These are phyloP conservation scores for Drosophila takahashii DNA, from an alignment of 1,140 invertebrate species.

Conservation along the genomic window DNA sequence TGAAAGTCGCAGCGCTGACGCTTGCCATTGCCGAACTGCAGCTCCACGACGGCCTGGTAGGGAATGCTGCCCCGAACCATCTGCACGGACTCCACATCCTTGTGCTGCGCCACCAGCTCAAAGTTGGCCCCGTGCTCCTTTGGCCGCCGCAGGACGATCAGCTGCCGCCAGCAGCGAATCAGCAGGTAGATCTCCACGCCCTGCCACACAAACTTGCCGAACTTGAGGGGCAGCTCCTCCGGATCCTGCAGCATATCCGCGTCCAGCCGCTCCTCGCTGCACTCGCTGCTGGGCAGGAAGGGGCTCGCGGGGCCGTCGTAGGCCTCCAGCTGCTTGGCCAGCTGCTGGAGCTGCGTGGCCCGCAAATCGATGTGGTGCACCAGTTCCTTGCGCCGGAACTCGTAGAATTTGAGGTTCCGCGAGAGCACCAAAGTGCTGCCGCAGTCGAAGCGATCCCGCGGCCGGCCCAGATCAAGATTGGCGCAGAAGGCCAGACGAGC, in stretches of 20 bases:
- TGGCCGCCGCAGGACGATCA: constrained; percentile 55
- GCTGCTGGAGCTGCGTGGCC: constrained; percentile 3
- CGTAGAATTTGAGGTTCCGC: constrained; percentile 56
- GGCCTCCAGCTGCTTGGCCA: constrained; percentile 10
- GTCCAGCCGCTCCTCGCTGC: constrained; percentile 5
- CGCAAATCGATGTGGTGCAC: constrained; percentile 57
- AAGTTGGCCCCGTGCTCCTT: constrained; percentile 36
- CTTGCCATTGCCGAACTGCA: constrained; percentile 51
- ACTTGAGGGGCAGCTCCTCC: constrained; percentile 46
- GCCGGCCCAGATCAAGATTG: constrained; percentile 34
- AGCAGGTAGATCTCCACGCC: constrained; percentile 49
- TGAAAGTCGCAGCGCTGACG: constrained; percentile 57
- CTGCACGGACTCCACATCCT: constrained; percentile 24
- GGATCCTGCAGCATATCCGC: constrained; percentile 46
- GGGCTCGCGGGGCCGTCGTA: constrained; percentile 55
- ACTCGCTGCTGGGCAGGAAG: constrained; percentile 45
- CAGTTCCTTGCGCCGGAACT: constrained; percentile 55
- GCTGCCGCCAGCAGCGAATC: constrained; percentile 52
- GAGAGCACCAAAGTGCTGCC: constrained; percentile 39
- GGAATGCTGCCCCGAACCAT: constrained; percentile 43
- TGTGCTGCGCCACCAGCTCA: constrained; percentile 37
- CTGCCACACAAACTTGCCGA: constrained; percentile 62
- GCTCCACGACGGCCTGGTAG: constrained; percentile 61
- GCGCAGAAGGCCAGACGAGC: constrained; percentile 45
- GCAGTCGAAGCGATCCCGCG: not conserved